These are phyloP conservation scores for Lymantria dispar DNA, from an alignment of 2,888 invertebrate genomes.

Conservation along the genomic window DNA sequence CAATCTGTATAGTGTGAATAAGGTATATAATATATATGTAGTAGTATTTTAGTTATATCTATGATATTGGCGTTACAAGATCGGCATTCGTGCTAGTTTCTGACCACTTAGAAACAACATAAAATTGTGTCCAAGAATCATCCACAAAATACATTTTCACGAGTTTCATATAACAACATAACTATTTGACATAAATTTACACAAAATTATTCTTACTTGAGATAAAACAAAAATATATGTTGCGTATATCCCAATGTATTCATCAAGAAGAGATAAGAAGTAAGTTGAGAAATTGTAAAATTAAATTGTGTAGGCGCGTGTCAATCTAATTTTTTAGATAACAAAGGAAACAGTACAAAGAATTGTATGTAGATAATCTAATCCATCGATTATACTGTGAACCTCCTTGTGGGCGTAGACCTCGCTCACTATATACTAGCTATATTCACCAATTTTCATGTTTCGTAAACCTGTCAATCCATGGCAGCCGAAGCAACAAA, in stretches of 20 bases:
- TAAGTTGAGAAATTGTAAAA: constrained; percentile 27
- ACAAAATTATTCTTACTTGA: too few relatives aligned
- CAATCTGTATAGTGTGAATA: too few relatives aligned
- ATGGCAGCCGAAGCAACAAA: constrained; percentile 38
- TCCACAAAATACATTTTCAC: too few relatives aligned
- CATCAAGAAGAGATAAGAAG: constrained; percentile 13
- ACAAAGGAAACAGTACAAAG: constrained; percentile 31
- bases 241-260: constrained; percentile 2
- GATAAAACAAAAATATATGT: too few relatives aligned
- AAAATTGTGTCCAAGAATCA: too few relatives aligned
- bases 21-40: too few relatives aligned
- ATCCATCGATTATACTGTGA: constrained; percentile 39
- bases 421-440: constrained; percentile 40
- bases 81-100: too few relatives aligned
- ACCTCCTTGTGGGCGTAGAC: constrained; percentile 39
- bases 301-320: constrained; percentile 31
- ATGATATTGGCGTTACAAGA: too few relatives aligned
- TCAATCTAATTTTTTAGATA: constrained; percentile 38
- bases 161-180: too few relatives aligned
- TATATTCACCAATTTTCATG: constrained; percentile 53
- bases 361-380: constrained; percentile 41
- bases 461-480: constrained; percentile 39
- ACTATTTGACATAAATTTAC: too few relatives aligned
- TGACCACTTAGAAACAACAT: too few relatives aligned
- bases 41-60: too few relatives aligned